Evolutionary conservation across 23 tunicate species (phyloP).

Genomic region (Clavelina lepadiformis): DNA sequence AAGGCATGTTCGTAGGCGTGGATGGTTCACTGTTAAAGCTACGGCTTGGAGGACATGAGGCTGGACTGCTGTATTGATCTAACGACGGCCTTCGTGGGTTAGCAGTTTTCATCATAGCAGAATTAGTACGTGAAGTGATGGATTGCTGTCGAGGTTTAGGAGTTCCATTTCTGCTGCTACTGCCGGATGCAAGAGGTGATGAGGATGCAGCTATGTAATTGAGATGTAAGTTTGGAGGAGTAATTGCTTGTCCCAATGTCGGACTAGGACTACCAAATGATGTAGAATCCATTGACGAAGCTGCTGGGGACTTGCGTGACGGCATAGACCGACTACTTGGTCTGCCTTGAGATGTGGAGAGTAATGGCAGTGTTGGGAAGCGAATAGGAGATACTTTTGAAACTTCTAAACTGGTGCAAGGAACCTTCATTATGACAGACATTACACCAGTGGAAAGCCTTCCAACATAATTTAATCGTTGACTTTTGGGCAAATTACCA

Average conservation of each 20-base stretch:
- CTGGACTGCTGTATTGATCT: conserved; percentile 26
- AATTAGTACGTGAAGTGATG: conserved; percentile 7
- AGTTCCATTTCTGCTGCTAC: conserved; percentile 38
- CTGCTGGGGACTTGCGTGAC: conserved; percentile 65
- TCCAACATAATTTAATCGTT: conserved; percentile 19
- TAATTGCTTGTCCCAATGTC: conserved; percentile 31
- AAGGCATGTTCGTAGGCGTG: too few species aligned
- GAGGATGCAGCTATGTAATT: conserved; percentile 24
- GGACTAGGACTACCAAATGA: conserved; percentile 58
- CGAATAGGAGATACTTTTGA: background rate
- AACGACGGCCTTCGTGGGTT: conserved; percentile 23
- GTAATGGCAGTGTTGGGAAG: conserved; percentile 5
- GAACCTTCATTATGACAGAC: conserved; percentile 54
- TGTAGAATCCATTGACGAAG: conserved; percentile 47
- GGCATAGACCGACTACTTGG: conserved; percentile 18
- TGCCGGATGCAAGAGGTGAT: conserved; percentile 28
- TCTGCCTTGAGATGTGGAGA: conserved; percentile 3
- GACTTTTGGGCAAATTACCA: background rate
- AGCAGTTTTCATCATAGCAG: conserved; percentile 12
- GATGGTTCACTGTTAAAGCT: conserved; percentile 16
- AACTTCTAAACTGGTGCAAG: conserved; percentile 21
- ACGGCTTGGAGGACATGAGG: conserved; percentile 1
- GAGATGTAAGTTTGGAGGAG: conserved; percentile 51
- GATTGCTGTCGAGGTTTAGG: conserved; percentile 25
- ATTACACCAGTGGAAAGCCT: conserved; percentile 39